Conservation (phyloP, 2,113 vertebrate species). For the Phylloscopus whistleri region DNA sequence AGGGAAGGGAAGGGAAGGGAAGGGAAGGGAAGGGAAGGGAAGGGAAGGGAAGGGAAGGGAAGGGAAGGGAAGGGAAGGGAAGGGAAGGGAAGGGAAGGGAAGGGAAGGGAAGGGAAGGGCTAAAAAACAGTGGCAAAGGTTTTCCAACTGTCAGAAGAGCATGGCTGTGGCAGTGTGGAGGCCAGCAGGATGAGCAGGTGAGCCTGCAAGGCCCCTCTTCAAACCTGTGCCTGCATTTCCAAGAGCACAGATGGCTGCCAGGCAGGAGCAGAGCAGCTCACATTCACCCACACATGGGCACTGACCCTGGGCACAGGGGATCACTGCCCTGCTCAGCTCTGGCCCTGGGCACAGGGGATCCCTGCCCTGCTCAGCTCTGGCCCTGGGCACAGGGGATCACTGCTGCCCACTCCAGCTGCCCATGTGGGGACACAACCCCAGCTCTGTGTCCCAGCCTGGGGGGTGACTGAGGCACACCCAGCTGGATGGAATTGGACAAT, state of each 20-base stretch:
- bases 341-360: too few species aligned
- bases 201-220: neutral
- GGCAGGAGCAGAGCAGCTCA: neutral
- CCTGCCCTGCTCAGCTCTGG: neutral
- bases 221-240: neutral
- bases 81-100: too few species aligned
- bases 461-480: neutral
- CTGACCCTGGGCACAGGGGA: neutral
- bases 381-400: neutral
- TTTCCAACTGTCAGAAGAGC: neutral
- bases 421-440: fast-evolving
- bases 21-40: too few species aligned
- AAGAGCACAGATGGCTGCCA: neutral
- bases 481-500: fast-evolving
- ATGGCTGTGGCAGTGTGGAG: fast-evolving
- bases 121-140: neutral
- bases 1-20: too few species aligned
- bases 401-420: neutral
- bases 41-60: too few species aligned
- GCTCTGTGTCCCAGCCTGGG: neutral
- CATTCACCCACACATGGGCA: fast-evolving
- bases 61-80: too few species aligned
- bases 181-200: neutral
- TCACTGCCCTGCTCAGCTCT: neutral
- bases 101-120: too few species aligned